Evolutionary conservation across 2,888 invertebrate genomes (phyloP).

Genomic region (Pachydiplax longipennis): DNA sequence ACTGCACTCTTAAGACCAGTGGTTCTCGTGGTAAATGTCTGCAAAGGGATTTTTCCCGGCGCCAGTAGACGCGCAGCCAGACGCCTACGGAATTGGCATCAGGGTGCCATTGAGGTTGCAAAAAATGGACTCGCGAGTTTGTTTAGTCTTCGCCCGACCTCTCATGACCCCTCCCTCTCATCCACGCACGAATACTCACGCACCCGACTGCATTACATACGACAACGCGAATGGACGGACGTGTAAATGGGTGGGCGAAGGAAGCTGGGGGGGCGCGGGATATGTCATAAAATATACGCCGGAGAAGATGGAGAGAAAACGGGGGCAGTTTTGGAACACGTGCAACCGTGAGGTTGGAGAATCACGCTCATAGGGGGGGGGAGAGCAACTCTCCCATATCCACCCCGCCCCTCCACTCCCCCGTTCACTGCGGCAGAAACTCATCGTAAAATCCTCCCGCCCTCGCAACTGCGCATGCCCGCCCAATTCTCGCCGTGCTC

Average conservation of each 20-base stretch:
- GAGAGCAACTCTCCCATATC: not conserved
- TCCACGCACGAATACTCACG: not conserved
- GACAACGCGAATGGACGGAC: not conserved
- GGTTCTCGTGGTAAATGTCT: not conserved
- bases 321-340: conserved; percentile 24
- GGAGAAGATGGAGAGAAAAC: not conserved
- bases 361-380: not conserved
- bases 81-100: not conserved
- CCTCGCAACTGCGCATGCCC: not conserved
- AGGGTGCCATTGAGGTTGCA: not conserved
- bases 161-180: not conserved
- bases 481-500: not conserved
- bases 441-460: not conserved
- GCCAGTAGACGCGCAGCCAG: not conserved
- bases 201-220: not conserved
- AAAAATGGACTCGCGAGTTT: not conserved
- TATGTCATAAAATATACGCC: not conserved
- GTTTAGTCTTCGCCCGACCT: conserved; percentile 23
- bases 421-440: not conserved
- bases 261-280: not conserved
- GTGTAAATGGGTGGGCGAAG: not conserved
- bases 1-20: not conserved
- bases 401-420: not conserved
- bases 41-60: not conserved
- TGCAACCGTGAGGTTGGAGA: conserved; percentile 36